These are phyloP conservation scores for Bicyclus anynana DNA, from an alignment of 1,140 invertebrate genomes.

Conservation along the genomic window DNA sequence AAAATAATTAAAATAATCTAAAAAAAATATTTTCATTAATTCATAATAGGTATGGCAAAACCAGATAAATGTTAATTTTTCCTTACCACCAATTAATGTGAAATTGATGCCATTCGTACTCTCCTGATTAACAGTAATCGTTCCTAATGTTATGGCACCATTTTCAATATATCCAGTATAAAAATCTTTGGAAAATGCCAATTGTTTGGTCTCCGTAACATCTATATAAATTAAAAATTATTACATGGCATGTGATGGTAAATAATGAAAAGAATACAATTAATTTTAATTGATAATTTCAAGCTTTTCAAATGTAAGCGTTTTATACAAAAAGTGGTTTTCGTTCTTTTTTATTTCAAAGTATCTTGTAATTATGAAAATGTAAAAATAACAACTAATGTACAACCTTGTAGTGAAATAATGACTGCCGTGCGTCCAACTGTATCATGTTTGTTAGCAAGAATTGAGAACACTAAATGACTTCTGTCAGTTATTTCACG, in stretches of 20 bases:
- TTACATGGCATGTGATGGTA: no score
- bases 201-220: neutral
- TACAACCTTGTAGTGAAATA: constrained; percentile 18
- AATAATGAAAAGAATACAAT: no score
- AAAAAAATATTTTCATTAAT: neutral
- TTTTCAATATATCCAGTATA: constrained; percentile 15
- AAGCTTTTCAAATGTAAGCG: neutral
- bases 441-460: constrained; percentile 13
- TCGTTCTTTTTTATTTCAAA: constrained; percentile 2
- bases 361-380: neutral
- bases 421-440: constrained; percentile 15
- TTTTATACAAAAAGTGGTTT: constrained; percentile 2
- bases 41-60: no score
- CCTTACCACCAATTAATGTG: constrained; percentile 18
- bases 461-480: constrained; percentile 14
- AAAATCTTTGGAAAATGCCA: constrained; percentile 12
- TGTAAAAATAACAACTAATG: neutral
- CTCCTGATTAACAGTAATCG: constrained; percentile 9
- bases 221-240: no score
- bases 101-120: constrained; percentile 14
- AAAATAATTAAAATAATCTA: neutral
- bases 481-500: constrained; percentile 1
- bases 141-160: no score
- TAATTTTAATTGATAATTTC: no score
- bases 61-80: no score